Conservation (phyloP, 2,888 invertebrate species). For the Caprella mutica region DNA sequence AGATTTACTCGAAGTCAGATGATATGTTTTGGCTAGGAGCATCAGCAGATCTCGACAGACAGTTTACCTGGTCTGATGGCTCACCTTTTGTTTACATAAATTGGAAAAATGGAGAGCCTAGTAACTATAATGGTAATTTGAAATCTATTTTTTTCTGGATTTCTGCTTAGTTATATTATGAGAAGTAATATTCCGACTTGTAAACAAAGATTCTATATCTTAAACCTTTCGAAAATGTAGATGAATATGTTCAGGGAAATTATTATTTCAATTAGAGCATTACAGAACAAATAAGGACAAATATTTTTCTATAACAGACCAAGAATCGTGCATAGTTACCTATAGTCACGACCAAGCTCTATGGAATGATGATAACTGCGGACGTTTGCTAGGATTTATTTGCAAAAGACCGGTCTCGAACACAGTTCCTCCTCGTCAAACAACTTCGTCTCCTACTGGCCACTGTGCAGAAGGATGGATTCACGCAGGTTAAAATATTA, state of each 20-base stretch:
- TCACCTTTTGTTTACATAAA: background rate
- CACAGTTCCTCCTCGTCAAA: constrained; percentile 7
- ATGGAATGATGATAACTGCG: constrained; percentile 27
- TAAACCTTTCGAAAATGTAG: too few species aligned
- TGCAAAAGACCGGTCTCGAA: constrained; percentile 11
- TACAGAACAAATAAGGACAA: background rate
- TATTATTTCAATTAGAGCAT: too few species aligned
- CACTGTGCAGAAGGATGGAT: constrained; percentile 18
- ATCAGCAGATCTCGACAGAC: background rate
- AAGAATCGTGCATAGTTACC: constrained; percentile 21
- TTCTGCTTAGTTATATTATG: too few species aligned
- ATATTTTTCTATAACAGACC: constrained; percentile 8
- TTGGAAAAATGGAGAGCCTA: constrained; percentile 3
- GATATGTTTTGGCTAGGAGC: background rate
- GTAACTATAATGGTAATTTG: too few species aligned
- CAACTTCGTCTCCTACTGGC: constrained; percentile 10
- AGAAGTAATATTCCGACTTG: too few species aligned
- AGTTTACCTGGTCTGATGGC: background rate
- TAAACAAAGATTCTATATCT: too few species aligned
- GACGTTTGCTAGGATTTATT: background rate
- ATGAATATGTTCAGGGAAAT: too few species aligned
- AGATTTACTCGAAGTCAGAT: background rate
- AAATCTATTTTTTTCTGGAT: too few species aligned
- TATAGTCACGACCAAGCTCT: constrained; percentile 12
- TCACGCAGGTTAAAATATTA: constrained; percentile 9